These are phyloP conservation scores for Salarias fasciatus DNA, from an alignment of 2,797 vertebrate species.

Conservation along the genomic window DNA sequence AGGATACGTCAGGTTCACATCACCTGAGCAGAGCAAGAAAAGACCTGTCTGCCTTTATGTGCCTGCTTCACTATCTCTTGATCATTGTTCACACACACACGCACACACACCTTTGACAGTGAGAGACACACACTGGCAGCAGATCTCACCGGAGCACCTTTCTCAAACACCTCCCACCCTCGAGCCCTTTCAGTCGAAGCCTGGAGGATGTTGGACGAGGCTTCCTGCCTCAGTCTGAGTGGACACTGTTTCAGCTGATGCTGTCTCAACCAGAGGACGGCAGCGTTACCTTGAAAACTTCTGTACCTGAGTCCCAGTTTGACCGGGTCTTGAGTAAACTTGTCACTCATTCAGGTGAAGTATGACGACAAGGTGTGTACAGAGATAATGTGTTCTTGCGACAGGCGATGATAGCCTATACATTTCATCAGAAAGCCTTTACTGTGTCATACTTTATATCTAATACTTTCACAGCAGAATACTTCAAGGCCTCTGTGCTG, in stretches of 20 bases:
- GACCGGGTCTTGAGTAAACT: not conserved
- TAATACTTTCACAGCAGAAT: no score
- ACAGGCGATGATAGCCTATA: no score
- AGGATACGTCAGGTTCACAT: slow-evolving; percentile 78
- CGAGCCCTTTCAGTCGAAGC: slow-evolving; percentile 19
- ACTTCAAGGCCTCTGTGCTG: no score
- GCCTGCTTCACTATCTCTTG: slow-evolving; percentile 41
- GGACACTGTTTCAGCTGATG: slow-evolving; percentile 7
- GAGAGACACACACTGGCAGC: no score
- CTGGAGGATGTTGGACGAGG: not conserved
- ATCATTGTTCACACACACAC: slow-evolving; percentile 29
- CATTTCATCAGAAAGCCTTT: not conserved
- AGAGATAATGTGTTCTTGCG: no score
- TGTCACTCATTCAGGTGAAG: not conserved
- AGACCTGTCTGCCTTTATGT: slow-evolving; percentile 75
- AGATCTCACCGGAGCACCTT: no score
- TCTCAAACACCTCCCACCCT: slow-evolving; percentile 1
- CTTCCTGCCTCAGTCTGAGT: not conserved
- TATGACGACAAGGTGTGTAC: no score
- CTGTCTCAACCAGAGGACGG: not conserved
- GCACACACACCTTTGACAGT: no score
- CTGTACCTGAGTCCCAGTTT: not conserved
- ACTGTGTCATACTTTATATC: no score
- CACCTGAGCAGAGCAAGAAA: slow-evolving; percentile 78
- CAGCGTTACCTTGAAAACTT: no score